A percentile compares a stretch with the other conserved stretches of the same genome.
Conservation (phyloP, 2,797 vertebrate genomes). For the Todus mexicanus region DNA sequence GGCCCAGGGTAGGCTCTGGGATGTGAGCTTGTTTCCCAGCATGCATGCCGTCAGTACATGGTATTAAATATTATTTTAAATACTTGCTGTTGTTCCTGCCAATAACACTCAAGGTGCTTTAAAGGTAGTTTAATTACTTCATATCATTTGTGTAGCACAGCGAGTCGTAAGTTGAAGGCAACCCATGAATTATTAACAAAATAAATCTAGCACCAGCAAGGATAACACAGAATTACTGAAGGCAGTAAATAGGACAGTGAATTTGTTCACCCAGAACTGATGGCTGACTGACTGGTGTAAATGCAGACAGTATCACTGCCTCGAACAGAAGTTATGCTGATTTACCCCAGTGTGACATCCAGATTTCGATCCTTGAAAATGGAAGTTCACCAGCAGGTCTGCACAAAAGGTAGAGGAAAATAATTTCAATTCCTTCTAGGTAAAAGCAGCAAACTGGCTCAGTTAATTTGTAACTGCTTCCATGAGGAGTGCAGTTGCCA, state of each 20-base stretch:
- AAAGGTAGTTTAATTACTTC: conserved; percentile 57
- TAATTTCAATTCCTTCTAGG: not conserved
- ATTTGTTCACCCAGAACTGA: conserved; percentile 54
- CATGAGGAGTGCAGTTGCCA: conserved; percentile 24
- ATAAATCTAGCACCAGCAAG: not conserved
- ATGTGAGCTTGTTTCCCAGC: conserved; percentile 71
- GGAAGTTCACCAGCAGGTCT: not conserved
- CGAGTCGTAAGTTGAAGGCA: conserved; percentile 23
- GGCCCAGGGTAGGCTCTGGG: conserved; percentile 63
- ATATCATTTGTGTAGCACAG: conserved; percentile 31
- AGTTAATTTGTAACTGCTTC: conserved; percentile 35
- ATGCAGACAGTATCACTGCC: not conserved
- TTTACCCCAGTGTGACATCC: not conserved
- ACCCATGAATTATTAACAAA: conserved; percentile 51
- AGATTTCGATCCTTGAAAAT: not conserved
- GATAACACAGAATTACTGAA: conserved; percentile 31
- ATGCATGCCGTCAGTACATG: conserved; percentile 16
- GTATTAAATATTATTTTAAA: conserved; percentile 63
- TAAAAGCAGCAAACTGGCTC: not conserved
- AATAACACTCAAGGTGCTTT: conserved; percentile 48
- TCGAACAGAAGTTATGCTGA: not conserved
- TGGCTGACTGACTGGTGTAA: conserved; percentile 40
- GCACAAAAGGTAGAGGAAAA: not conserved
- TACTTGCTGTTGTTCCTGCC: conserved; percentile 42
- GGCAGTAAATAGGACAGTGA: conserved; percentile 44